Percentiles rank a stretch among this genome's conserved stretches.
These are phyloP conservation scores for Lineus longissimus DNA, from an alignment of 1,140 invertebrate species.

Conservation along the genomic window DNA sequence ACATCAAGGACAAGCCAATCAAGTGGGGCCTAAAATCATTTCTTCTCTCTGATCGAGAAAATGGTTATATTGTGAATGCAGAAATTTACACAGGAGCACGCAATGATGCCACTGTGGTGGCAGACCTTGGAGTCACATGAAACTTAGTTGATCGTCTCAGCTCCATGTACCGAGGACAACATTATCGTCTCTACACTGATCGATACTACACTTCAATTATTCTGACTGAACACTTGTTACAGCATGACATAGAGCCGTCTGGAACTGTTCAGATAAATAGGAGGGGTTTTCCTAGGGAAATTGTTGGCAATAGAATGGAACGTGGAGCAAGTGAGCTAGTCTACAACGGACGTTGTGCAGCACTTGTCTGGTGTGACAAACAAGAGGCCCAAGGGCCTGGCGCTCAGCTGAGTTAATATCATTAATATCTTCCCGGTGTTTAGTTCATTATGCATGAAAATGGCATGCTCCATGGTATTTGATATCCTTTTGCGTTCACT, in stretches of 20 bases:
- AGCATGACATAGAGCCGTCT: neutral
- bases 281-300: neutral
- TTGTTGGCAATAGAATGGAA: neutral
- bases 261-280: neutral
- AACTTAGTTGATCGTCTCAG: neutral
- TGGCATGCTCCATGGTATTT: too few relatives aligned
- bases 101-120: neutral
- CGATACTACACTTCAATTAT: neutral
- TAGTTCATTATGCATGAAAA: too few relatives aligned
- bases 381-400: too few relatives aligned
- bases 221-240: neutral
- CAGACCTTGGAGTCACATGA: neutral
- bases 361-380: neutral
- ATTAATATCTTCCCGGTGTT: too few relatives aligned
- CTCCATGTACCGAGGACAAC: neutral
- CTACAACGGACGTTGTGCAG: neutral
- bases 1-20: too few relatives aligned
- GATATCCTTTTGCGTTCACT: too few relatives aligned
- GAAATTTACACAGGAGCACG: neutral
- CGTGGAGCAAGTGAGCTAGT: neutral
- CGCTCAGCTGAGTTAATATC: too few relatives aligned
- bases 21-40: neutral
- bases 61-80: neutral
- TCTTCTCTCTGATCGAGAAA: neutral
- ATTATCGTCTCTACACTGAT: neutral